Conservation (phyloP, 1,140 invertebrate genomes). For the Drosophila arawakana region DNA sequence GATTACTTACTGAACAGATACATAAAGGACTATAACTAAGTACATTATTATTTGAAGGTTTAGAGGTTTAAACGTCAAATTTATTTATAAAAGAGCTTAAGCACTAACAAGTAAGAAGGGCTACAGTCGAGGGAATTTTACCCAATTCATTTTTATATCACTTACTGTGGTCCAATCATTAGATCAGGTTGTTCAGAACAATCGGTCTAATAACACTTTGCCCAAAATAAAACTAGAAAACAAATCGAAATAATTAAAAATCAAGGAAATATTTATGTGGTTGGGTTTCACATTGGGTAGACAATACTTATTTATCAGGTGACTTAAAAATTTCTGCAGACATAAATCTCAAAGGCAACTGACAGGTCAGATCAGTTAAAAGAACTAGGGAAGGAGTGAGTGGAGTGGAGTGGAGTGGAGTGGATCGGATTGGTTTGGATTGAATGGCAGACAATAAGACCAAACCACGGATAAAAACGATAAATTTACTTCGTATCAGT, state of each 20-base stretch:
- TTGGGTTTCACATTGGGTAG: slow-evolving; percentile 30
- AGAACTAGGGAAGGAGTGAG: slow-evolving; percentile 3
- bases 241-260: slow-evolving; percentile 18
- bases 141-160: too few species aligned
- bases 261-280: slow-evolving; percentile 26
- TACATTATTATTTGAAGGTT: too few species aligned
- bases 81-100: too few species aligned
- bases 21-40: too few species aligned
- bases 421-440: not conserved
- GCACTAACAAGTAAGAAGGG: too few species aligned
- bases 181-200: not conserved
- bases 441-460: not conserved
- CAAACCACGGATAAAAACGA: slow-evolving; percentile 21
- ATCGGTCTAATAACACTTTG: slow-evolving; percentile 20
- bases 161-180: not conserved
- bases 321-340: slow-evolving; percentile 63
- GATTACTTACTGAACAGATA: too few species aligned
- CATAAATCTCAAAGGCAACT: slow-evolving; percentile 68
- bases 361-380: slow-evolving; percentile 48
- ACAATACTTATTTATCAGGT: slow-evolving; percentile 71
- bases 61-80: too few species aligned
- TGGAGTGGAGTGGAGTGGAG: not conserved
- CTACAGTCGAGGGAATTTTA: too few species aligned
- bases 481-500: slow-evolving; percentile 16
- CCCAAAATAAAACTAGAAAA: slow-evolving; percentile 32